phyloP scores from a whole-genome alignment of 1,140 invertebrate genomes.

The Halyomorpha halys region DNA sequence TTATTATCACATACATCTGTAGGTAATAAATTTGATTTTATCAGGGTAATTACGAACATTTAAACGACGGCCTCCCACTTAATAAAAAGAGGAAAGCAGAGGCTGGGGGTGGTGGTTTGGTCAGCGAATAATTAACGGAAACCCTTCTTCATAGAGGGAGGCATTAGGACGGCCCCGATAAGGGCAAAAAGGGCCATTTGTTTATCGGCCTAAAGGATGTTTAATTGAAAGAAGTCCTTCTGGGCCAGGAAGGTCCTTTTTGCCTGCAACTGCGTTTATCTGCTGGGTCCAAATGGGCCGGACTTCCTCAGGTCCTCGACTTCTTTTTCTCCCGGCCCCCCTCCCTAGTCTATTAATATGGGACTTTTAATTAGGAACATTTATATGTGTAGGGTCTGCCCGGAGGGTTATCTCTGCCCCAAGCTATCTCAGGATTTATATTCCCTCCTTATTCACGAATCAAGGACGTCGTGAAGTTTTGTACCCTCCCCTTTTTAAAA shows the following conservation, averaged over 20 bases:
- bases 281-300: not conserved
- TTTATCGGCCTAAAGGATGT: constrained; percentile 14
- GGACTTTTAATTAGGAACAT: too few relatives aligned
- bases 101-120: too few relatives aligned
- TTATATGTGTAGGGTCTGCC: too few relatives aligned
- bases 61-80: too few relatives aligned
- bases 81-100: too few relatives aligned
- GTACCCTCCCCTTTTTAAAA: too few relatives aligned
- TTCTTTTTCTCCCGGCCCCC: not conserved
- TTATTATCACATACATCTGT: too few relatives aligned
- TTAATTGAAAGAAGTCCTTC: constrained; percentile 16
- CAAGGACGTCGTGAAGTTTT: too few relatives aligned
- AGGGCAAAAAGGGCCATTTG: constrained; percentile 13
- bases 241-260: constrained; percentile 12
- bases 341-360: constrained; percentile 1
- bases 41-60: too few relatives aligned
- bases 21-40: too few relatives aligned
- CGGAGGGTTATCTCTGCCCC: not conserved
- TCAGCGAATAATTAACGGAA: constrained; percentile 18
- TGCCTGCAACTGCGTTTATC: not conserved
- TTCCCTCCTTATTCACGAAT: too few relatives aligned
- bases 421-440: too few relatives aligned
- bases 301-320: not conserved
- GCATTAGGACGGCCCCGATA: not conserved
- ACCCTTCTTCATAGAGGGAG: constrained; percentile 14